A percentile compares a stretch with the other conserved stretches of the same genome.
These are phyloP conservation scores for Papilio protenor DNA, from an alignment of 2,888 invertebrate species.

Conservation along the genomic window DNA sequence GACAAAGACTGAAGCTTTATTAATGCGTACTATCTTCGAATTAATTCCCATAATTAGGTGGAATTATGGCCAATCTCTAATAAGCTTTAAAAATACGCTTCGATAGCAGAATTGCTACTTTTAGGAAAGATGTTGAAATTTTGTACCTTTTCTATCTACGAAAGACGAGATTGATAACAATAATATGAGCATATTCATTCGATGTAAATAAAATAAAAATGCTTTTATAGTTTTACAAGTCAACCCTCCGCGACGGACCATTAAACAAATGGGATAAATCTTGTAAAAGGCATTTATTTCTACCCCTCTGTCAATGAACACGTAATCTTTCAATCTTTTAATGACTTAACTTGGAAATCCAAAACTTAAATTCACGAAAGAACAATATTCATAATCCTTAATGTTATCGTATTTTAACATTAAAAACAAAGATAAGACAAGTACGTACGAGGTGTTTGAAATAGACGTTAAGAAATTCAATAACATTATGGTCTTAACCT, in stretches of 20 bases:
- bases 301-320: slow-evolving; percentile 71
- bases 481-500: too few relatives aligned
- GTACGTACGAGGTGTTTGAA: too few relatives aligned
- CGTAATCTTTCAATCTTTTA: slow-evolving; percentile 83
- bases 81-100: background rate
- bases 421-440: background rate
- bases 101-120: background rate
- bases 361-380: background rate
- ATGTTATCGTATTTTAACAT: background rate
- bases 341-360: slow-evolving; percentile 69
- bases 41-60: background rate
- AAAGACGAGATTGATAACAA: background rate
- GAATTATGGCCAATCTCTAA: background rate
- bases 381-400: background rate
- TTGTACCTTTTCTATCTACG: too few relatives aligned
- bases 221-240: slow-evolving; percentile 51
- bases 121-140: background rate
- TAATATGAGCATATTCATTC: background rate
- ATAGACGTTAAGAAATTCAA: too few relatives aligned
- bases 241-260: slow-evolving; percentile 70
- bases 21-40: background rate
- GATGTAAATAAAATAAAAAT: slow-evolving; percentile 8
- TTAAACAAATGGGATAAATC: slow-evolving; percentile 83
- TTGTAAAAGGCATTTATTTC: slow-evolving; percentile 66
- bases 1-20: background rate